Percentiles rank a stretch among this genome's conserved stretches.
These are phyloP conservation scores for Conops quadrifasciatus DNA, from an alignment of 2,888 invertebrate genomes.

Conservation along the genomic window DNA sequence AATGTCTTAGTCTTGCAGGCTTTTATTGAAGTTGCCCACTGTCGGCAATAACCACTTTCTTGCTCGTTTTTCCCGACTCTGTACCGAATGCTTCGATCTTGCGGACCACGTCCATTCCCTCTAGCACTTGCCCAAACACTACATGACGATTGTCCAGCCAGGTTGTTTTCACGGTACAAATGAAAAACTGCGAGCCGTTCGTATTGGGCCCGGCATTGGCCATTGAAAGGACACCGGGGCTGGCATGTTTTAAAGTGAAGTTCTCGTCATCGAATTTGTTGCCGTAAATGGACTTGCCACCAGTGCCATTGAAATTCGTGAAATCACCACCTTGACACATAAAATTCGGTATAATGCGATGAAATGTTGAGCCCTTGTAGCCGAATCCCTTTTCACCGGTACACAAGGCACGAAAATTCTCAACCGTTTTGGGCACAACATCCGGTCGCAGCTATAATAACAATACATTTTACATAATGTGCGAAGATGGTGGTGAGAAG, in stretches of 20 bases:
- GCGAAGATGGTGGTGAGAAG: slow-evolving; percentile 7
- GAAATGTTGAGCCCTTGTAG: slow-evolving; percentile 91
- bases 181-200: slow-evolving; percentile 96
- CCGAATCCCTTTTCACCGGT: slow-evolving; percentile 95
- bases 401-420: slow-evolving; percentile 96
- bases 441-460: slow-evolving; percentile 80
- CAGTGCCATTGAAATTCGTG: slow-evolving; percentile 92
- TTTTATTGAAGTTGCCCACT: slow-evolving; percentile 68
- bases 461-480: background rate
- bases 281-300: slow-evolving; percentile 96
- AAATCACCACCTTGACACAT: slow-evolving; percentile 98
- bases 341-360: slow-evolving; percentile 95
- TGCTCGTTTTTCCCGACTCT: slow-evolving; percentile 81
- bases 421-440: slow-evolving; percentile 92
- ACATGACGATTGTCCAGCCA: slow-evolving; percentile 95
- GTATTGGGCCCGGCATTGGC: slow-evolving; percentile 95
- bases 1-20: too few relatives aligned
- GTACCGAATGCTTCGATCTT: slow-evolving; percentile 83
- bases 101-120: slow-evolving; percentile 89
- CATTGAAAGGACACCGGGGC: slow-evolving; percentile 92
- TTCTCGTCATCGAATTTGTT: slow-evolving; percentile 95
- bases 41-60: slow-evolving; percentile 80
- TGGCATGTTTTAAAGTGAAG: slow-evolving; percentile 91
- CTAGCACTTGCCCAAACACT: slow-evolving; percentile 88
- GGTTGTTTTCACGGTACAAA: slow-evolving; percentile 87